Evolutionary conservation across 2,888 invertebrate species (phyloP).

Genomic region (Hanleya hanleyi): DNA sequence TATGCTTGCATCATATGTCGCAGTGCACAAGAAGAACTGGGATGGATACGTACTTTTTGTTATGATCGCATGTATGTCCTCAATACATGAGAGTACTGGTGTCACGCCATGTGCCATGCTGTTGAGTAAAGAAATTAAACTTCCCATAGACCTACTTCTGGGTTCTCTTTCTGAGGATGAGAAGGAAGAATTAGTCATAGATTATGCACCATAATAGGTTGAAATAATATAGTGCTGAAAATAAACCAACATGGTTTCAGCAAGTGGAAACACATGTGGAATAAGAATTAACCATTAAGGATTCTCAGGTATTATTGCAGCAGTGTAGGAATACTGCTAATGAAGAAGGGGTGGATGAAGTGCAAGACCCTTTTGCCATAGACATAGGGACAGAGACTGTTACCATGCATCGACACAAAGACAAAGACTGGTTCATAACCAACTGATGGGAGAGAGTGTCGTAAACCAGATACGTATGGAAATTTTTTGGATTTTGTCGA

Average conservation of each 20-base stretch:
- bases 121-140: constrained; percentile 27
- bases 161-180: neutral
- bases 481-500: too few species aligned
- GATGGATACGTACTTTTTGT: constrained; percentile 23
- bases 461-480: too few species aligned
- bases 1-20: constrained; percentile 28
- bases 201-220: constrained; percentile 10
- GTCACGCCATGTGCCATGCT: constrained; percentile 30
- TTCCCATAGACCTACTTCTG: neutral
- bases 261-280: too few species aligned
- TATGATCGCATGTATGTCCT: constrained; percentile 38
- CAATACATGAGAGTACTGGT: constrained; percentile 31
- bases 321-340: too few species aligned
- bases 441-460: too few species aligned
- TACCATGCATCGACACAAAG: too few species aligned
- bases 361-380: too few species aligned
- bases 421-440: too few species aligned
- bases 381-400: too few species aligned
- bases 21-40: constrained; percentile 26
- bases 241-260: neutral
- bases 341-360: too few species aligned
- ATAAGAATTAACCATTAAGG: too few species aligned
- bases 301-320: too few species aligned
- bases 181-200: neutral
- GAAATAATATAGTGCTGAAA: constrained; percentile 3